Conservation (phyloP, 1,140 invertebrate species). For the Acromyrmex charruanus region DNA sequence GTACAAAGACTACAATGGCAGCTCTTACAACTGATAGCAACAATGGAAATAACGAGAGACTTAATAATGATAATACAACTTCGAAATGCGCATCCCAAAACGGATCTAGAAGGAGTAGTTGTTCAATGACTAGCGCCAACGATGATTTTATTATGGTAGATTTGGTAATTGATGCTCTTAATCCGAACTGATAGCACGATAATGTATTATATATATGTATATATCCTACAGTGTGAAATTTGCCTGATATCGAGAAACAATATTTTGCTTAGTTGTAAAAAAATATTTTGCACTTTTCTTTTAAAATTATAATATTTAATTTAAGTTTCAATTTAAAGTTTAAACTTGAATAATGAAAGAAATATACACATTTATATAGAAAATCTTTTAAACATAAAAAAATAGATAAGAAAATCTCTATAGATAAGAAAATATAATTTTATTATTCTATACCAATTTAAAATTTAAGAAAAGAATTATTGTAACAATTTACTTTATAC, state of each 20-base stretch:
- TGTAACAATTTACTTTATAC: neutral
- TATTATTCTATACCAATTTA: neutral
- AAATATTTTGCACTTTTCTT: neutral
- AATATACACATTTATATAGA: neutral
- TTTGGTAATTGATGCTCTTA: constrained; percentile 88
- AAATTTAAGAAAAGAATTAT: neutral
- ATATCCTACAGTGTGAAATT: neutral
- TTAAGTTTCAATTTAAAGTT: neutral
- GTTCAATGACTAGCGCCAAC: constrained; percentile 87
- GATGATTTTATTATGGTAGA: constrained; percentile 93
- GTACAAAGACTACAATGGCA: constrained; percentile 70
- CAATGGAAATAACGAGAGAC: constrained; percentile 86
- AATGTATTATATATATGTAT: neutral
- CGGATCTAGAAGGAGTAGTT: constrained; percentile 85
- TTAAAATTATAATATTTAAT: neutral
- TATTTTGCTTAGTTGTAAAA: constrained; percentile 5
- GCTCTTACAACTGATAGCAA: constrained; percentile 80
- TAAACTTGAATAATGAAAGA: neutral
- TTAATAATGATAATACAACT: constrained; percentile 79
- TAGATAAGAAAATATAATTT: neutral
- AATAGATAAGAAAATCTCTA: neutral
- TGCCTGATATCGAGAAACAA: constrained; percentile 2
- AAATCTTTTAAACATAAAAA: neutral
- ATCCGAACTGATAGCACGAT: constrained; percentile 31
- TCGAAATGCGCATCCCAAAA: constrained; percentile 84